A percentile compares a stretch with the other conserved stretches of the same genome.
phyloP scores from a whole-genome alignment of 2,888 invertebrate genomes.

The Neocrepidodera transversa region DNA sequence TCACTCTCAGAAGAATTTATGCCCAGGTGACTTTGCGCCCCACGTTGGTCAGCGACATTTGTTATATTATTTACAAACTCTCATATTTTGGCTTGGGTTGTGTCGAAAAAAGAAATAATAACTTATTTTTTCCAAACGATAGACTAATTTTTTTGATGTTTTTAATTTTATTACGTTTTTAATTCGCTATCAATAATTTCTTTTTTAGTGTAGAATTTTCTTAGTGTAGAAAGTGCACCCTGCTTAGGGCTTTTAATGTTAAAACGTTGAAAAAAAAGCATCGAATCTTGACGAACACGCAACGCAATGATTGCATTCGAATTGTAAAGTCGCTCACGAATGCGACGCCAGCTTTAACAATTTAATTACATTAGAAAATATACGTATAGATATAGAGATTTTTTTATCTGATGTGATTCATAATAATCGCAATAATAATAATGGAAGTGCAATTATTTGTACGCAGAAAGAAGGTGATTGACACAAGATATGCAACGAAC shows the following conservation, averaged over 20 bases:
- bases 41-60: too few species aligned
- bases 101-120: too few species aligned
- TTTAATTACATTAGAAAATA: conserved; percentile 14
- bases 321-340: conserved; percentile 7
- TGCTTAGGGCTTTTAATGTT: background rate
- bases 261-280: background rate
- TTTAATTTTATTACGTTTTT: too few species aligned
- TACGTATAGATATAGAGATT: background rate
- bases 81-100: too few species aligned
- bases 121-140: too few species aligned
- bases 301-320: conserved; percentile 5
- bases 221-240: background rate
- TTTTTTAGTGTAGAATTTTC: too few species aligned
- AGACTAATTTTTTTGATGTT: too few species aligned
- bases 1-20: too few species aligned
- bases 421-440: conserved; percentile 5
- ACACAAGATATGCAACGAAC: background rate
- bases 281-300: conserved; percentile 3
- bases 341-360: background rate
- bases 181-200: too few species aligned
- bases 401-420: conserved; percentile 3
- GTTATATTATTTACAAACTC: too few species aligned
- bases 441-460: background rate
- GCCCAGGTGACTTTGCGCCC: too few species aligned
- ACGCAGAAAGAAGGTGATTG: background rate